Evolutionary conservation across 2,888 invertebrate species (phyloP), one percentile per base, ranked within the genome.

Genomic region (Pardosa pseudoannulata): DNA sequence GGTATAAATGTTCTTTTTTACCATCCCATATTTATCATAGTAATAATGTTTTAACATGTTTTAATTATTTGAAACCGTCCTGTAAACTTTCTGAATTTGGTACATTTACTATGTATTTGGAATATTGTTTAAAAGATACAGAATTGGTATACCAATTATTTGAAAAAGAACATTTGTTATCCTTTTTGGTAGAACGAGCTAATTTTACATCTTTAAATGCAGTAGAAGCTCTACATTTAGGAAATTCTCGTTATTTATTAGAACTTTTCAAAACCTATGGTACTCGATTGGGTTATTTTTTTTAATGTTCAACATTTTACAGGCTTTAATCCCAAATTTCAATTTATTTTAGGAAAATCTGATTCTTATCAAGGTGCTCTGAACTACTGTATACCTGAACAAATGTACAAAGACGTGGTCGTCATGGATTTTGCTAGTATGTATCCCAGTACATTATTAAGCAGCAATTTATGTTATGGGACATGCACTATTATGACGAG

Each of bases 381-480:
- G 7, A 82, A 82, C 23, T 82, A 64, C 16, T 39, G 62, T 5
- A 5, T 2, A 6, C n/a, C 46, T 0, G n/a, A 19, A n/a, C 23
- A 13, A n/a, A 13, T 5, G 1, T 71, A 70, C n/a, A 1, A 64
- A 0, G 32, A 75, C 29, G 70, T 75, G 2, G 36, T 64, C 0
- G 68, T 75, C 28, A 70, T 82, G 81, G 81, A 82, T 23, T 82
- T 82, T 41, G 41, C 41, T 0, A 82, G 81, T n/a, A 75, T 75
- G 75, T 81, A 81, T 28, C 81, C 74, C 3, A 39, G 29, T 0
- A 23, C 29, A 1, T 11, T 81, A 32, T n/a, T 81, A 1, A 81
- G 68, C n/a, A 31, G 32, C 19, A 80, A 80, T 23, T 46, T 80
- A 23, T 72, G 73, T 27, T 80, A 73, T 0, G 67, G 81, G 6